These are phyloP conservation scores for Clepsis dumicolana DNA, from an alignment of 2,888 invertebrate genomes.

Conservation along the genomic window DNA sequence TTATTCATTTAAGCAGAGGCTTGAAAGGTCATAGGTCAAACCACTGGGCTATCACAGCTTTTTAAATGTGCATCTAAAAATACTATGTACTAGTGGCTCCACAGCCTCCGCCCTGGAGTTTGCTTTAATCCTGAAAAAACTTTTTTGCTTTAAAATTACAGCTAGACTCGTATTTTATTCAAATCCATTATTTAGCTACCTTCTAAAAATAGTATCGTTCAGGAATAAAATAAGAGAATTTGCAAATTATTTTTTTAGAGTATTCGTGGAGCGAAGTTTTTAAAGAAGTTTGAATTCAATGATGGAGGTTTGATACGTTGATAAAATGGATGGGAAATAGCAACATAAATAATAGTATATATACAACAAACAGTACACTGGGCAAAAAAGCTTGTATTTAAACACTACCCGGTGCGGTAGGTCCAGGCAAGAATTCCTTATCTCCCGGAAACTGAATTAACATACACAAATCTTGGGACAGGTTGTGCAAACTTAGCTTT, in stretches of 20 bases:
- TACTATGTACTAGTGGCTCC: slow-evolving; percentile 18
- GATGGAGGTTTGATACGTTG: too few relatives aligned
- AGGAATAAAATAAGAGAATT: too few relatives aligned
- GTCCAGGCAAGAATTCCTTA: slow-evolving; percentile 36
- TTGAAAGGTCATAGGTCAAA: neutral
- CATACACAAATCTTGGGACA: slow-evolving; percentile 31
- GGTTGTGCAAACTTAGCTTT: slow-evolving; percentile 25
- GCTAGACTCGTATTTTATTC: slow-evolving; percentile 3
- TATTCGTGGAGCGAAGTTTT: too few relatives aligned
- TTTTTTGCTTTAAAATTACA: neutral
- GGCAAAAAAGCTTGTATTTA: neutral
- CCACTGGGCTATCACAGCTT: too few relatives aligned
- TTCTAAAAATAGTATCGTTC: neutral
- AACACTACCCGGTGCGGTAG: slow-evolving; percentile 24
- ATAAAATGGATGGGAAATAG: too few relatives aligned
- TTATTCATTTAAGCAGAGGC: too few relatives aligned
- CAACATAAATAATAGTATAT: too few relatives aligned
- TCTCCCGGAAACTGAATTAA: slow-evolving; percentile 37
- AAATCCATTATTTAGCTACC: slow-evolving; percentile 13
- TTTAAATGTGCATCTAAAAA: too few relatives aligned
- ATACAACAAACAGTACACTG: too few relatives aligned
- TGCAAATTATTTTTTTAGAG: too few relatives aligned
- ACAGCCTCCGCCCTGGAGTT: neutral
- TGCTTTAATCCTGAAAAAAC: slow-evolving; percentile 24
- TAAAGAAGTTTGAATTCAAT: too few relatives aligned